Evolutionary conservation across 2,888 invertebrate species (phyloP).

Genomic region (Calephelis perditalis): DNA sequence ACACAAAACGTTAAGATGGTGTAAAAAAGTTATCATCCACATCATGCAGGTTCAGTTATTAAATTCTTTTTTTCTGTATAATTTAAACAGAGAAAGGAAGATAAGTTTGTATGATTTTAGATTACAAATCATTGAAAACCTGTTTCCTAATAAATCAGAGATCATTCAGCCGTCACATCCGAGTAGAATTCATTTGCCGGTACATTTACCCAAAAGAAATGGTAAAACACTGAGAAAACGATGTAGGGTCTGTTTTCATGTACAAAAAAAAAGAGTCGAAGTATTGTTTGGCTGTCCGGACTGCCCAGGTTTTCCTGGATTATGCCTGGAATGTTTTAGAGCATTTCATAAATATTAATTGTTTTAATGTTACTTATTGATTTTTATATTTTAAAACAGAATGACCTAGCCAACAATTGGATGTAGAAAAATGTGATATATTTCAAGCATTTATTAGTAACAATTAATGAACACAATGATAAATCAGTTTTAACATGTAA

Average conservation of each 20-base stretch:
- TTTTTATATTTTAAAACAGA: conserved; percentile 7
- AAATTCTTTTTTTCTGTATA: conserved; percentile 13
- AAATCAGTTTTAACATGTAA: too few relatives aligned
- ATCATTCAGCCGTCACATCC: conserved; percentile 7
- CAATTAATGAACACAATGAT: too few relatives aligned
- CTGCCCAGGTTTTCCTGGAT: conserved; percentile 23
- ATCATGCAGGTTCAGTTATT: conserved; percentile 12
- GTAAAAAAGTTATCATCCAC: conserved; percentile 11
- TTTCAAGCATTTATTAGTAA: conserved; percentile 3
- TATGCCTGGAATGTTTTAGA: conserved; percentile 22
- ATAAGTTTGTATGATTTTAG: conserved; percentile 12
- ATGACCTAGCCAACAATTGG: conserved; percentile 1
- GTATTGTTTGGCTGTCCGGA: conserved; percentile 22
- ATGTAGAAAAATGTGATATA: background rate
- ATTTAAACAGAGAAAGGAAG: conserved; percentile 12
- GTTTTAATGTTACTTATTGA: background rate
- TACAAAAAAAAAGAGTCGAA: conserved; percentile 18
- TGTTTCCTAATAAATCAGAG: conserved; percentile 12
- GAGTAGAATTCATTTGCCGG: conserved; percentile 20
- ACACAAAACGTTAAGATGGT: conserved; percentile 12
- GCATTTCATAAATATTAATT: conserved; percentile 17
- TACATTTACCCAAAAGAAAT: conserved; percentile 18
- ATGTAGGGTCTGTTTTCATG: conserved; percentile 22
- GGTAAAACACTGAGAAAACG: conserved; percentile 22
- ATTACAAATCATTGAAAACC: conserved; percentile 12